These are phyloP conservation scores for Mizuhopecten yessoensis DNA, from an alignment of 1,140 invertebrate genomes.

Conservation along the genomic window DNA sequence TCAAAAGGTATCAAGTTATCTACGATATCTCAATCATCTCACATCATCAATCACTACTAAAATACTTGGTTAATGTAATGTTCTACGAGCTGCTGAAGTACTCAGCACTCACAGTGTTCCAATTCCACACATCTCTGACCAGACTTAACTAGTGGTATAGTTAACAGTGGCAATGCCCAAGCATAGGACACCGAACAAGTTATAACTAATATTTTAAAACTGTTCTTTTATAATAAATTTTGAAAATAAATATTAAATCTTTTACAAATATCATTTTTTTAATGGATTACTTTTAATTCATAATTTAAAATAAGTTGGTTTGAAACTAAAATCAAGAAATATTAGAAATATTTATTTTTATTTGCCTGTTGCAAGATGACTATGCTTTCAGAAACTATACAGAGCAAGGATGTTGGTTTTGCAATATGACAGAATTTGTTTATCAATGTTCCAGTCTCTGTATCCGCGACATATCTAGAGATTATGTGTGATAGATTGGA, in stretches of 20 bases:
- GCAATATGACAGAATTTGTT: too few relatives aligned
- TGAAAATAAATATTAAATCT: not conserved
- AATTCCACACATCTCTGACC: slow-evolving; percentile 31
- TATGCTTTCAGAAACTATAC: too few relatives aligned
- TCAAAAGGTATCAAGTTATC: slow-evolving; percentile 7
- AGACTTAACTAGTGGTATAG: not conserved
- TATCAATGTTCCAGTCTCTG: too few relatives aligned
- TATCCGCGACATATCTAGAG: too few relatives aligned
- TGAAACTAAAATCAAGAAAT: too few relatives aligned
- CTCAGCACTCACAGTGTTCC: not conserved
- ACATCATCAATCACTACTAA: not conserved
- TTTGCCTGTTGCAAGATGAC: too few relatives aligned
- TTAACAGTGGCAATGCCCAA: too few relatives aligned
- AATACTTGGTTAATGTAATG: not conserved
- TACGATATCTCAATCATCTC: not conserved
- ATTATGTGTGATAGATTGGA: too few relatives aligned
- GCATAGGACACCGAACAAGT: not conserved
- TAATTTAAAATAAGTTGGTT: not conserved
- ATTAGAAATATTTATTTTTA: too few relatives aligned
- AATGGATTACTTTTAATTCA: not conserved
- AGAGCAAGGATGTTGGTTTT: too few relatives aligned
- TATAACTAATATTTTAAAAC: not conserved
- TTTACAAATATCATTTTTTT: not conserved
- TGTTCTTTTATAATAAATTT: not conserved
- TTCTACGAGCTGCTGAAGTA: not conserved